Conservation (phyloP, 2,797 vertebrate species). For the Benthosema pterotum region DNA sequence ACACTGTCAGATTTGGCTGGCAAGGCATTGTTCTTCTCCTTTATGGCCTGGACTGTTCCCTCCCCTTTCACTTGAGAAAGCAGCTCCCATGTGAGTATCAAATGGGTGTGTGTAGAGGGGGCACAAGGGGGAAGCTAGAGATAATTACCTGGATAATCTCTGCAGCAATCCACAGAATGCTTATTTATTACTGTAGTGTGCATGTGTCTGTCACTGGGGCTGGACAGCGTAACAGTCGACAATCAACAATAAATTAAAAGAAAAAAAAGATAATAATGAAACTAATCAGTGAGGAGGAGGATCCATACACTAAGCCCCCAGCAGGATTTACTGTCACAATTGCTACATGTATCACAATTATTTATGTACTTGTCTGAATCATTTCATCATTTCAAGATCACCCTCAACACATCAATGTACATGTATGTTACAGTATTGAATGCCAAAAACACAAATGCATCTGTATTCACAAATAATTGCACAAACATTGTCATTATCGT, state of each 20-base stretch:
- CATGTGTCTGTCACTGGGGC: constrained; percentile 28
- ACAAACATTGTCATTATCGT: no score
- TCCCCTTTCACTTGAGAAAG: constrained; percentile 50
- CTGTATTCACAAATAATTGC: no score
- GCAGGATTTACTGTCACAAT: background rate
- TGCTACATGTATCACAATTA: no score
- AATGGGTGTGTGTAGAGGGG: constrained; percentile 33
- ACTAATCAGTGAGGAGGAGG: constrained; percentile 23
- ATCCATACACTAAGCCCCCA: background rate
- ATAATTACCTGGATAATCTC: constrained; percentile 61
- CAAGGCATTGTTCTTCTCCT: constrained; percentile 69
- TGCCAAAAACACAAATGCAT: no score
- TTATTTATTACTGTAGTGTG: constrained; percentile 17
- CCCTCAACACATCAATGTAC: no score
- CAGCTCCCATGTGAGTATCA: constrained; percentile 42
- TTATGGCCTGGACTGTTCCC: constrained; percentile 46
- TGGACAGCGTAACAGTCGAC: constrained; percentile 30
- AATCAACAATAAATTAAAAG: constrained; percentile 29
- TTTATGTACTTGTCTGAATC: no score
- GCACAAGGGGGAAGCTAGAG: constrained; percentile 30
- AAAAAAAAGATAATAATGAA: background rate
- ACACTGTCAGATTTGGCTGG: constrained; percentile 38
- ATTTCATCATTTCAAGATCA: no score
- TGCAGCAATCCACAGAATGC: constrained; percentile 30
- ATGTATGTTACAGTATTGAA: no score